These are phyloP conservation scores for Microplitis deprimator DNA, from an alignment of 2,888 invertebrate genomes.

Conservation along the genomic window DNA sequence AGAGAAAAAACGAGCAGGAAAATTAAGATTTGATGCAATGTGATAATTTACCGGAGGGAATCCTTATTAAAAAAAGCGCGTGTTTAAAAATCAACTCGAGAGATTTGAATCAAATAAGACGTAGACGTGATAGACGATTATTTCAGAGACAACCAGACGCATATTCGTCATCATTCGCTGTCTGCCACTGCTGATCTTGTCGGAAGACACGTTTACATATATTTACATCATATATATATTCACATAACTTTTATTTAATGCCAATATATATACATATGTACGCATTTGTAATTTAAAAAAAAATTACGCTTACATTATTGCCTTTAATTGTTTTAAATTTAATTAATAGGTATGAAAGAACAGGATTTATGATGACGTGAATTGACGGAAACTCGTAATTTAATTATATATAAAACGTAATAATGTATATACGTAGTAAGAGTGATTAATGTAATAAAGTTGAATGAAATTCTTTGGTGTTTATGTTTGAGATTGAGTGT, in stretches of 20 bases:
- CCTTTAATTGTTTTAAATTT: no score
- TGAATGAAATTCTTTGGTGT: background rate
- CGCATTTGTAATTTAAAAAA: background rate
- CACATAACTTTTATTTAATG: no score
- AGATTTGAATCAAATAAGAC: background rate
- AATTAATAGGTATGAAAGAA: background rate
- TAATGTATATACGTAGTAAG: background rate
- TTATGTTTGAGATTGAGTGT: no score
- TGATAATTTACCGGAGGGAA: no score
- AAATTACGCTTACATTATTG: no score
- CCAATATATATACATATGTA: background rate
- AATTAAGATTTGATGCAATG: no score
- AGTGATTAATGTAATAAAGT: background rate
- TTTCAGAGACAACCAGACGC: background rate
- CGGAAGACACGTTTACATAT: background rate
- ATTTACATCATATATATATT: background rate
- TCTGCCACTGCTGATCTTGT: background rate
- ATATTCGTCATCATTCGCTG: conserved; percentile 10
- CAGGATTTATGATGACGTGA: background rate
- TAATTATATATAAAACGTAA: background rate
- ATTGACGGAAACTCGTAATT: background rate
- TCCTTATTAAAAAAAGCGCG: no score
- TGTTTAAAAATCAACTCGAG: background rate
- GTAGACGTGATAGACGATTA: background rate
- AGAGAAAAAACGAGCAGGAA: no score